Conservation (phyloP, 2,113 vertebrate species). For the Bubo scandiacus region DNA sequence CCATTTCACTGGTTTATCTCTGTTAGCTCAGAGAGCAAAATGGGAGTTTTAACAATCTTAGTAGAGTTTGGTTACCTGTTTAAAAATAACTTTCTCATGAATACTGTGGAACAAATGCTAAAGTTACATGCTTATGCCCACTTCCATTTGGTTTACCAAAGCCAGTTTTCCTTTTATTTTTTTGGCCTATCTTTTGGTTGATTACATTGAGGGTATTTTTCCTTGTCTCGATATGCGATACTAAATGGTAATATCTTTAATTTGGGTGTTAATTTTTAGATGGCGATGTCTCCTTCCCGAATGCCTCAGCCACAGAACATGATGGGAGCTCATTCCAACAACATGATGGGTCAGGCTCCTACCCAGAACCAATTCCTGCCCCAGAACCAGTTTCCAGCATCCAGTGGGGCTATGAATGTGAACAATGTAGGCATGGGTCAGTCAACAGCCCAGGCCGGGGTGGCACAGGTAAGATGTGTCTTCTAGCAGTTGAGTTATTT, state of each 20-base stretch:
- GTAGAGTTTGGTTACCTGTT: not conserved
- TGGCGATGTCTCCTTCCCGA: constrained; percentile 94
- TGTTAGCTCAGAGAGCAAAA: not conserved
- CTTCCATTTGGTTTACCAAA: not conserved
- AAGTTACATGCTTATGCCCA: not conserved
- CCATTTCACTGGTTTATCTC: not conserved
- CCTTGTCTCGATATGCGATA: not conserved
- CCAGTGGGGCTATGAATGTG: constrained; percentile 85
- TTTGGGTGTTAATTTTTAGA: constrained; percentile 74
- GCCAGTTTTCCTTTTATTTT: not conserved
- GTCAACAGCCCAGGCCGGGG: constrained; percentile 78
- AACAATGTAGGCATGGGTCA: constrained; percentile 85
- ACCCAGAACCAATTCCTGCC: constrained; percentile 88
- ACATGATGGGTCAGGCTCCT: constrained; percentile 84
- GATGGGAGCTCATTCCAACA: constrained; percentile 87
- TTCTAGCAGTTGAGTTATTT: not conserved
- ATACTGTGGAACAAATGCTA: not conserved
- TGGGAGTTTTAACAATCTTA: not conserved
- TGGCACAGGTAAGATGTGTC: constrained; percentile 82
- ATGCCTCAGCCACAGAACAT: constrained; percentile 89
- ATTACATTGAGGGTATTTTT: not conserved
- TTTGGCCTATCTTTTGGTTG: not conserved
- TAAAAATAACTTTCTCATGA: not conserved
- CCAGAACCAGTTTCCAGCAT: constrained; percentile 85
- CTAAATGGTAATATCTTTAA: not conserved